These are phyloP conservation scores for Chironomus tentans DNA, from an alignment of 2,888 invertebrate species.

Conservation along the genomic window DNA sequence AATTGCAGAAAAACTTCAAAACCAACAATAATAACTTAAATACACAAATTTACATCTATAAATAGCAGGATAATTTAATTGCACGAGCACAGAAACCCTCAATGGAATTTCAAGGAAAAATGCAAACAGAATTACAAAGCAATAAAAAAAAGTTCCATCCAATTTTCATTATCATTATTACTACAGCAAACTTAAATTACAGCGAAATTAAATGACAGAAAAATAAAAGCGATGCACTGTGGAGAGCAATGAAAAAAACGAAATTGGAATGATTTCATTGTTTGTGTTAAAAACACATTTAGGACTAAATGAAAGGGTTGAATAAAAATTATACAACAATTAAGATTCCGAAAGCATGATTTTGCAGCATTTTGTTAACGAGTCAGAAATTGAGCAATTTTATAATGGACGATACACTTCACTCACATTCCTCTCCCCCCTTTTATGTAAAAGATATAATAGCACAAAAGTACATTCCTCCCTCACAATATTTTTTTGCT, in stretches of 20 bases:
- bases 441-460: neutral
- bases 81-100: neutral
- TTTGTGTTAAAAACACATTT: neutral
- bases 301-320: neutral
- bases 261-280: too few species aligned
- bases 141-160: neutral
- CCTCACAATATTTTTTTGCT: neutral
- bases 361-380: conserved; percentile 19
- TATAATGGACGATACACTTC: conserved; percentile 7
- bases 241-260: too few species aligned
- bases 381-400: neutral
- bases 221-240: too few species aligned
- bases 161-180: conserved; percentile 3
- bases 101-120: too few species aligned
- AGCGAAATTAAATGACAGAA: neutral
- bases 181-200: neutral
- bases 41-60: too few species aligned
- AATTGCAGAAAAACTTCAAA: too few species aligned
- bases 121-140: too few species aligned
- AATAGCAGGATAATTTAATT: too few species aligned
- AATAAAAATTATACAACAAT: conserved; percentile 17
- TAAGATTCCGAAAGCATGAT: conserved; percentile 18
- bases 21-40: too few species aligned
- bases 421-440: neutral
- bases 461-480: neutral